Conservation (phyloP, 2,888 invertebrate genomes). For the Aphidoletes aphidimyza region DNA sequence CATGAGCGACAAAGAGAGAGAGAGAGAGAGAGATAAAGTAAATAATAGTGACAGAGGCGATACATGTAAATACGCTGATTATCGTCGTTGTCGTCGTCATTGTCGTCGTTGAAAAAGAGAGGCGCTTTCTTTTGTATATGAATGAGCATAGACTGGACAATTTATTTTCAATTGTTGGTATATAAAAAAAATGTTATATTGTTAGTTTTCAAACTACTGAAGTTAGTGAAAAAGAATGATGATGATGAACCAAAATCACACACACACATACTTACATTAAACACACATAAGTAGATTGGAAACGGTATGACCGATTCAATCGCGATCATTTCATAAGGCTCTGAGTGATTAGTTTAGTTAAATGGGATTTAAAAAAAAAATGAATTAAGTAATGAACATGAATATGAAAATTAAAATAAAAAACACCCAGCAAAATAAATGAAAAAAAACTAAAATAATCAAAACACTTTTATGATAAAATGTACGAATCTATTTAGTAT, state of each 20-base stretch:
- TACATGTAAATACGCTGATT: constrained; percentile 3
- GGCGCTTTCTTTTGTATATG: constrained; percentile 30
- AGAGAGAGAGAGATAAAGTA: too few relatives aligned
- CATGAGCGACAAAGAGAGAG: too few relatives aligned
- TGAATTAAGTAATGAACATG: background rate
- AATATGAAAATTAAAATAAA: constrained; percentile 21
- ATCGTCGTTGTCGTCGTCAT: too few relatives aligned
- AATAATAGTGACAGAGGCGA: too few relatives aligned
- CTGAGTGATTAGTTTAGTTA: constrained; percentile 34
- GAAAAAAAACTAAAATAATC: too few relatives aligned
- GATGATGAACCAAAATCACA: background rate
- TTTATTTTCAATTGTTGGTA: constrained; percentile 53
- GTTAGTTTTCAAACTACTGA: constrained; percentile 19
- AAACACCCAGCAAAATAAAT: too few relatives aligned
- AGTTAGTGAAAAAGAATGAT: background rate
- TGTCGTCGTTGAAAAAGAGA: too few relatives aligned
- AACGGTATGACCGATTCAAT: background rate
- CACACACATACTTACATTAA: too few relatives aligned
- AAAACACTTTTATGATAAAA: too few relatives aligned
- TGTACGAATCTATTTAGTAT: too few relatives aligned
- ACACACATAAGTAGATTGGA: background rate
- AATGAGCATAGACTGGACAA: constrained; percentile 37
- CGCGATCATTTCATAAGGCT: constrained; percentile 29
- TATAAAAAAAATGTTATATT: constrained; percentile 30
- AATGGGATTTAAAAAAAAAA: background rate